A percentile compares a stretch with the other conserved stretches of the same genome.
These are phyloP conservation scores for Cryptocheilus praepositus DNA, from an alignment of 2,888 invertebrate species.

Conservation along the genomic window DNA sequence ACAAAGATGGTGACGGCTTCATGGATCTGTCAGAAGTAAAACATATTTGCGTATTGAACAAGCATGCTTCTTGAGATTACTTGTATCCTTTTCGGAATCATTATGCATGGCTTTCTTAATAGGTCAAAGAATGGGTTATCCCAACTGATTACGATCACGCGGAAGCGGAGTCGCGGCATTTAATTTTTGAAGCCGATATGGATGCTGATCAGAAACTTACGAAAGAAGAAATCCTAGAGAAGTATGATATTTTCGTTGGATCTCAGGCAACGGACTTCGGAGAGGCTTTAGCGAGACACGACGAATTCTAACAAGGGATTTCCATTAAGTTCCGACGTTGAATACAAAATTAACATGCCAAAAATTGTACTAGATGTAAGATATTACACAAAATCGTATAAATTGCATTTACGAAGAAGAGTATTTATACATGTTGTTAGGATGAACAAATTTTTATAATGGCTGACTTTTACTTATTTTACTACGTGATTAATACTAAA, in stretches of 20 bases:
- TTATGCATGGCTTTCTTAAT: constrained; percentile 11
- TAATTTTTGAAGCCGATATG: constrained; percentile 94
- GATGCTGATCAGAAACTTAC: constrained; percentile 94
- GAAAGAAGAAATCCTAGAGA: constrained; percentile 92
- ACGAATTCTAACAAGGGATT: constrained; percentile 86
- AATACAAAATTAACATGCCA: constrained; percentile 39
- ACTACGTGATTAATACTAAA: constrained; percentile 13
- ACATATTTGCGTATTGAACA: not conserved
- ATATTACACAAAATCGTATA: constrained; percentile 17
- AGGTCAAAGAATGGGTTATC: constrained; percentile 92
- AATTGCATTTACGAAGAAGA: constrained; percentile 22
- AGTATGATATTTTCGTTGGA: constrained; percentile 98
- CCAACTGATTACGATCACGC: constrained; percentile 98
- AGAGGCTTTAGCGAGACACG: constrained; percentile 94
- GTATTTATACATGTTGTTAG: constrained; percentile 31
- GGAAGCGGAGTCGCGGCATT: constrained; percentile 95
- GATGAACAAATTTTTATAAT: constrained; percentile 39
- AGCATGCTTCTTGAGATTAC: no score
- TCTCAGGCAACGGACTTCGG: constrained; percentile 99
- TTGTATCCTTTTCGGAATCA: no score
- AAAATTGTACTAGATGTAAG: constrained; percentile 29
- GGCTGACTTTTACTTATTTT: constrained; percentile 35
- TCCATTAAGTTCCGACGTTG: not conserved
- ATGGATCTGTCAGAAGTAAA: constrained; percentile 90
- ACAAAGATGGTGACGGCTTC: constrained; percentile 92